Evolutionary conservation across 1,140 invertebrate species (phyloP).

Genomic region (Drosophila novamexicana): DNA sequence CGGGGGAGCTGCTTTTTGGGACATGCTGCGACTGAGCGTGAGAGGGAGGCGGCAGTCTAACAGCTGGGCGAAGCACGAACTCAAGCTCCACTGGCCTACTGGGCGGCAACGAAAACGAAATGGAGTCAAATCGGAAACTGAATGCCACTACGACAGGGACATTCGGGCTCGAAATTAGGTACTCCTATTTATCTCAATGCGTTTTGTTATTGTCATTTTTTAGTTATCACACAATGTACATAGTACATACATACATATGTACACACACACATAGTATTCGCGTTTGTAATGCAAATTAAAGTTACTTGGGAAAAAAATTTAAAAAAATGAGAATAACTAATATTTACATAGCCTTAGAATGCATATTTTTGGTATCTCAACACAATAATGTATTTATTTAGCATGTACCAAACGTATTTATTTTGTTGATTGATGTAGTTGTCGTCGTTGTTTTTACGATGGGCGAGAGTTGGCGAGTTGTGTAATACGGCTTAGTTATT

Average conservation of each 20-base stretch:
- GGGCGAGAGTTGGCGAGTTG: conserved; percentile 48
- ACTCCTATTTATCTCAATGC: conserved; percentile 9
- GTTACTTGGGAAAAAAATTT: conserved; percentile 5
- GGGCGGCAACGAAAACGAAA: conserved; percentile 50
- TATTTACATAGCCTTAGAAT: conserved; percentile 4
- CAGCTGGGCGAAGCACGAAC: conserved; percentile 44
- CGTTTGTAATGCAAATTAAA: conserved; percentile 19
- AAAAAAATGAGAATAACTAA: conserved; percentile 4
- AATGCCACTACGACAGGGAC: conserved; percentile 22
- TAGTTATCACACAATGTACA: conserved; percentile 24
- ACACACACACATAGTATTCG: conserved; percentile 7
- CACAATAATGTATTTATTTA: conserved; percentile 25
- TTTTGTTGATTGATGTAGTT: conserved; percentile 42
- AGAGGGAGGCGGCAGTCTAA: conserved; percentile 5
- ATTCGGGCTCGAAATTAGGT: conserved; percentile 25
- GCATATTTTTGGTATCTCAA: background rate
- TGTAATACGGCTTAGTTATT: conserved; percentile 36
- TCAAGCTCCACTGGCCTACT: conserved; percentile 47
- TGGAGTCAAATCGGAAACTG: conserved; percentile 28
- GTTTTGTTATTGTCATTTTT: conserved; percentile 37
- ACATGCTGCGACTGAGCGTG: conserved; percentile 1
- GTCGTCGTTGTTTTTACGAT: conserved; percentile 45
- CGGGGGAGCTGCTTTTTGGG: background rate
- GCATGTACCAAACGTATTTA: conserved; percentile 37
- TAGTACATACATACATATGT: background rate